Evolutionary conservation across 1,140 invertebrate genomes (phyloP).

Genomic region (Lepidostoma basale): DNA sequence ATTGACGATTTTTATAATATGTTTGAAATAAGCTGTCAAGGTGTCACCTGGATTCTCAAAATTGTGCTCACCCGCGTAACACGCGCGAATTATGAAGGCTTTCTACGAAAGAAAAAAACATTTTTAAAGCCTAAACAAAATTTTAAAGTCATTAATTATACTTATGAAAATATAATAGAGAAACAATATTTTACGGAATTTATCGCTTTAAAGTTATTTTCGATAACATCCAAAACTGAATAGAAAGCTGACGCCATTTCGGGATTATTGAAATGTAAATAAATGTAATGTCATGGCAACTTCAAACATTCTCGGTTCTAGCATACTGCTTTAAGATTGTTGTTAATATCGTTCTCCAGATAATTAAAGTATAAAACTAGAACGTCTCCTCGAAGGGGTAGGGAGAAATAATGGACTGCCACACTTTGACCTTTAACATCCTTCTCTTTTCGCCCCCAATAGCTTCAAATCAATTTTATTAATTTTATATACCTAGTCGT

Average conservation of each 20-base stretch:
- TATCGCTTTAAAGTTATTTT: slow-evolving; percentile 53
- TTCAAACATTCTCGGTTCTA: too few species aligned
- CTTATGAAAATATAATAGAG: background rate
- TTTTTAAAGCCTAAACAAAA: background rate
- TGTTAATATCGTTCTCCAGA: too few species aligned
- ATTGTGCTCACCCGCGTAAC: slow-evolving; percentile 55
- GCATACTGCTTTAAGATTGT: too few species aligned
- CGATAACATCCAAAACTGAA: slow-evolving; percentile 53
- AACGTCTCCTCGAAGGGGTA: too few species aligned
- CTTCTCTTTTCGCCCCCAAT: too few species aligned
- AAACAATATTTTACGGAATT: slow-evolving; percentile 48
- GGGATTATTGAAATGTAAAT: background rate
- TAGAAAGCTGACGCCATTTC: slow-evolving; percentile 28
- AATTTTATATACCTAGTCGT: too few species aligned
- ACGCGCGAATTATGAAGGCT: slow-evolving; percentile 54
- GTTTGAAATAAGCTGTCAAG: slow-evolving; percentile 49
- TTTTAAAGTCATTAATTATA: background rate
- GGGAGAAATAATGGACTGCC: too few species aligned
- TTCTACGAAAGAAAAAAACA: slow-evolving; percentile 50
- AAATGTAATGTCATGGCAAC: slow-evolving; percentile 22
- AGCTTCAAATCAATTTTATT: too few species aligned
- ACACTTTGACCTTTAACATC: too few species aligned
- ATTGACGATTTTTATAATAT: slow-evolving; percentile 51
- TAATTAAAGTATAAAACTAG: too few species aligned
- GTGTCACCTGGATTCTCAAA: slow-evolving; percentile 48